Evolutionary conservation across 2,888 invertebrate genomes (phyloP), one percentile per base, ranked within the genome.

Genomic region (Micropterix aruncella): DNA sequence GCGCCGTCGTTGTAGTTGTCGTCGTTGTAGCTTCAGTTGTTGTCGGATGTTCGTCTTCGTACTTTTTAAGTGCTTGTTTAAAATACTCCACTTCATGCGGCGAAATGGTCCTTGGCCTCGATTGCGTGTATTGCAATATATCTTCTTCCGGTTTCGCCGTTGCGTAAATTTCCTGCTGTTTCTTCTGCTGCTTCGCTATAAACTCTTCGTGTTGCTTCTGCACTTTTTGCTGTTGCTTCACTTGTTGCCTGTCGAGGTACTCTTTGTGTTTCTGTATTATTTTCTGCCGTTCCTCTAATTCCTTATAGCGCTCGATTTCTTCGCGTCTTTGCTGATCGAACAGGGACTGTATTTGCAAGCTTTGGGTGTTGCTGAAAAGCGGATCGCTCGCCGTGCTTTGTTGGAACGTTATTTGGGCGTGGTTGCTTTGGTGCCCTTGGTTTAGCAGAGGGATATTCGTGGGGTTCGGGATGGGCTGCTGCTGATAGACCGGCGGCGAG

Each of bases 191-290:
- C 50, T 79, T 77, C 50, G 74, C 75, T 0, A 82, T 53, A 54
- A 82, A 83, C 46, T 81, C 80, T 51, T 79, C 76, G 51, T 87
- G 85, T 18, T 83, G 68, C 52, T 78, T 75, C 50, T 83, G 75
- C 1, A 83, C 78, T 56, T 86, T 86, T 54, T 83, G 80, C 54
- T 85, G 79, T 38, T 83, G 80, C 52, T 83, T 83, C 52, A 86
- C 77, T 52, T 86, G 85, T 54, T 85, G 85, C 55, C 82, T 84
- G 53, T 86, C 84, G 3, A 83, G 75, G 52, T 85, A 80, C 51
- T 85, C 77, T 53, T 85, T 84, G 51, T 83, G 83, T 54, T 82
- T 83, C 52, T 82, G 80, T 47, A 83, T 83, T 3, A 83, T 73
- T 49, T 79, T 73, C 53, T 82, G 80, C 51, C 82, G 75, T 51